Evolutionary conservation across 2,797 vertebrate species (phyloP), one percentile per base, ranked within the genome.

Genomic region (Coendou prehensilis): DNA sequence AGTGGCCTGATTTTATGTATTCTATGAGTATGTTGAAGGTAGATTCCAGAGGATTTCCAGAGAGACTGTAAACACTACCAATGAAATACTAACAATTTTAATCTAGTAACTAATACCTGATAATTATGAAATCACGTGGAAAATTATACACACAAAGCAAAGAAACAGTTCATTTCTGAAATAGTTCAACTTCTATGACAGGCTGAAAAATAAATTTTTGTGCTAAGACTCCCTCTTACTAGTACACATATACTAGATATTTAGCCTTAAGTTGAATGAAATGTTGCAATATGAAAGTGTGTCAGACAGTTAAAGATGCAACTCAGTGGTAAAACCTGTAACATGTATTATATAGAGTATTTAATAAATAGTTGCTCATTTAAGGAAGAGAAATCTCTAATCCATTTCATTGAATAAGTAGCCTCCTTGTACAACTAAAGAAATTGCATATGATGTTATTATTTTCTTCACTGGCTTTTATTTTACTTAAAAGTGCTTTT

Each of bases 401-500:
- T 56, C 33, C 61, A 82, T 94, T 82, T 95, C 61, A 80, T 2
- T 87, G 47, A 92, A 80, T 95, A 90, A 59, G 73, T 83, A 80
- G 83, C 61, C 23, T 95, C n/a, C 33, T 52, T 83, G 56, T 50
- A 5, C 95, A 96, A 82, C 2, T 75, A 69, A 6, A 71, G 41
- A 93, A 87, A 85, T 28, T 89, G 26, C 52, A 75, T 23, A 33
- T 37, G 15, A 92, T 56, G 73, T 20, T 23, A 3, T 22, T 59
- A 87, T 91, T 91, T 85, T 88, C 33, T 81, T 28, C 85, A 4
- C 6, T 57, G 0, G 1, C 14, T 75, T 93, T 94, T 88, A 94
- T 97, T 95, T 93, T 71, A 93, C 57, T 95, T 78, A 96, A 3
- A 50, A 78, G 0, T 61, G 0, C 10, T 84, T 97, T 96, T 92